Base-by-base conservation (phyloP, 2,888 invertebrate genomes). In the Troglohyphantes excavatus region DNA sequence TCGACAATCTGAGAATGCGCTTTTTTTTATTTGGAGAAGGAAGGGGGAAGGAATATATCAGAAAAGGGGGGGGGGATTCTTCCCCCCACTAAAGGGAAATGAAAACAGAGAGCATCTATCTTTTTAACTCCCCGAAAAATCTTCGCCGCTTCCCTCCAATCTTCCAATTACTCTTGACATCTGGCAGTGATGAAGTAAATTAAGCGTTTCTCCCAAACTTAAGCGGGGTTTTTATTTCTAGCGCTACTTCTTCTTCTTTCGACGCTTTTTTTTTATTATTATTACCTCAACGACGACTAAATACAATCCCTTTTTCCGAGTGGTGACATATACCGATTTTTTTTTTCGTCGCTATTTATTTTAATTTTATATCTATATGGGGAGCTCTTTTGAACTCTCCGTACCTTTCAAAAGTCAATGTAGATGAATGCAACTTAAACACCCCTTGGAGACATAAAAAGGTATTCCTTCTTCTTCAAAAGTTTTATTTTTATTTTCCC, bases 341-440 rank as follows among this genome's bases (percentile, higher is more conserved):
- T 21, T 61, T n/a, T 27, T 53, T 33, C 29, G 21, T 11, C 65
- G 23, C 68, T 72, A 7, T 82, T 70, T 61, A 72, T 83, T 83
- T 83, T 83, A 39, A 83, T 53, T 53, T 53, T 53, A n/a, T 53
- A 53, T 39, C 39, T 39, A 39, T 39, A 39, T 39, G 43, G n/a
- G n/a, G 23, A n/a, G n/a, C 73, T 67, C 82, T 65, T 87, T 88
- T 88, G 88, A 88, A 81, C 87, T 46, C 73, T 72, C 72, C n/a
- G n/a, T 79, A 88, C 73, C 88, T 88, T 88, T 88, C 88, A 88
- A 88, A 88, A 88, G 81, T 88, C 88, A 88, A 88, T 88, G 88
- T 88, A 88, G 88, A 88, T 88, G 88, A 88, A 88, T 82, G 88
- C 88, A 82, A 82, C 88, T 88, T 88, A 88, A 88, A 88, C 88